Evolutionary conservation across 1,140 invertebrate genomes (phyloP).

Genomic region (Bombus waltoni): DNA sequence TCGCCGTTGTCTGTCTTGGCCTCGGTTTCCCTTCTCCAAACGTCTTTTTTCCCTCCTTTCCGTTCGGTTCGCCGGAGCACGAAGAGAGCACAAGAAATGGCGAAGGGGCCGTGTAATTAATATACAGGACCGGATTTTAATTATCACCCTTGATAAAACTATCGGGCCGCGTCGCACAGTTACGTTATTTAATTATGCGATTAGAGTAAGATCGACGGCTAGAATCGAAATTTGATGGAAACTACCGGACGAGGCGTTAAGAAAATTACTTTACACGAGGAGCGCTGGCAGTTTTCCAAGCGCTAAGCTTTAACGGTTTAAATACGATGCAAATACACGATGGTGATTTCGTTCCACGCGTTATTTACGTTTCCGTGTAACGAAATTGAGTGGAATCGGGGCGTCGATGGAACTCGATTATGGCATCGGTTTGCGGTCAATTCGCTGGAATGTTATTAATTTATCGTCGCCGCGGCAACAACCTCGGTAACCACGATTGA

Average conservation of each 20-base stretch:
- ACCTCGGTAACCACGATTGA: not conserved
- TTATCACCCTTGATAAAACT: conserved; percentile 11
- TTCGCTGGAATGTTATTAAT: conserved; percentile 12
- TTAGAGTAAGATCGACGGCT: not conserved
- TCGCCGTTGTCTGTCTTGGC: conserved; percentile 22
- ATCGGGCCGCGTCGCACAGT: not conserved
- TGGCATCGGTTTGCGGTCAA: conserved; percentile 14
- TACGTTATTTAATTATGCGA: conserved; percentile 30
- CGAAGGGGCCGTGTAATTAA: conserved; percentile 11
- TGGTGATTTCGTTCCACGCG: not conserved
- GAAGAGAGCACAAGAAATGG: not conserved
- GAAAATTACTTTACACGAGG: not conserved
- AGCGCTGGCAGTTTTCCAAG: conserved; percentile 28
- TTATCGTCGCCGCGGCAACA: not conserved
- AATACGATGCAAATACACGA: conserved; percentile 1
- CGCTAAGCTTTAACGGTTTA: conserved; percentile 4
- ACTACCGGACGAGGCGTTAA: not conserved
- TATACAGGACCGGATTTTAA: conserved; percentile 28
- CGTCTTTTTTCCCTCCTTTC: not conserved
- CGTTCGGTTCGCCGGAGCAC: not conserved
- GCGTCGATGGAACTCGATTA: conserved; percentile 21
- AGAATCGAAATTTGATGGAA: not conserved
- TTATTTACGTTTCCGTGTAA: conserved; percentile 9
- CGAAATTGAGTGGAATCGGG: not conserved
- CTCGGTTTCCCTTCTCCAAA: not conserved